These are phyloP conservation scores for Cirrhinus molitorella DNA, from an alignment of 2,797 vertebrate genomes.

Conservation along the genomic window DNA sequence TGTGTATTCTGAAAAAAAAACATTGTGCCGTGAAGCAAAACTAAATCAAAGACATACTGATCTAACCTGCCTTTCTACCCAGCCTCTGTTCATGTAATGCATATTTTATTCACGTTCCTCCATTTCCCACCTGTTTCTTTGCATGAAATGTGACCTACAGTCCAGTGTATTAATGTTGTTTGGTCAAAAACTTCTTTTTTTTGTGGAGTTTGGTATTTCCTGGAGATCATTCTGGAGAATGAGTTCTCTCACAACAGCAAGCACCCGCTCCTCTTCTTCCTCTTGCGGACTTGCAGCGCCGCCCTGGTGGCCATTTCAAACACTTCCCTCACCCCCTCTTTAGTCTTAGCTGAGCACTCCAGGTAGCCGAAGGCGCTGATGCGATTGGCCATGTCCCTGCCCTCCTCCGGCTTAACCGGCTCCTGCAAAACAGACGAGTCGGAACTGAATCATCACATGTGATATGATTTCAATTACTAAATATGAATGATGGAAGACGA, in stretches of 20 bases:
- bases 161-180: constrained; percentile 78
- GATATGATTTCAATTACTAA: background rate
- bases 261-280: constrained; percentile 87
- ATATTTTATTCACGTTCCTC: constrained; percentile 59
- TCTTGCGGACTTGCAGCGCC: constrained; percentile 93
- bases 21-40: constrained; percentile 55
- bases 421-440: constrained; percentile 78
- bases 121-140: constrained; percentile 59
- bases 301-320: constrained; percentile 98
- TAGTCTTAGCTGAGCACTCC: constrained; percentile 98
- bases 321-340: constrained; percentile 96
- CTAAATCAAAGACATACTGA: constrained; percentile 60
- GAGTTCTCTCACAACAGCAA: constrained; percentile 83
- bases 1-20: constrained; percentile 57
- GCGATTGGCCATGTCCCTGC: constrained; percentile 91
- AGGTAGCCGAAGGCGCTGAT: constrained; percentile 95
- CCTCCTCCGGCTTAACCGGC: constrained; percentile 93
- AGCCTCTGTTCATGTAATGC: constrained; percentile 67
- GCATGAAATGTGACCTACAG: constrained; percentile 72
- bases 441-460: background rate
- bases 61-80: constrained; percentile 67
- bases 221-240: constrained; percentile 35
- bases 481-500: background rate
- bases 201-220: constrained; percentile 59
- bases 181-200: constrained; percentile 67